Conservation (phyloP, 2,113 vertebrate species). For the Oncorhynchus mykiss region DNA sequence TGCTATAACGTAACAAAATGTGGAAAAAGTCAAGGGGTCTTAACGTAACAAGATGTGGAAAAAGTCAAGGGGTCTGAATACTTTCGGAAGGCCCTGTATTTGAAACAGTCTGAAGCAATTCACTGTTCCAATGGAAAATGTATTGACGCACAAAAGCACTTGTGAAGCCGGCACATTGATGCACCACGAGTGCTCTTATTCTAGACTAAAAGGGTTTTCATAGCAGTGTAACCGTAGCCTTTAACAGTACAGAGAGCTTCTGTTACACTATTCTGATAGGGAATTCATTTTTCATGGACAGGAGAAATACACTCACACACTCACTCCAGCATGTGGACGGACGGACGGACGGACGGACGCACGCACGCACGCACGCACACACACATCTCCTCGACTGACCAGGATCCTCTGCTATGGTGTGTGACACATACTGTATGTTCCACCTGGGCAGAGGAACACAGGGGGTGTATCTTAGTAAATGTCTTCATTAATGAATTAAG, state of each 20-base stretch:
- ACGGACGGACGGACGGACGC: too few species aligned
- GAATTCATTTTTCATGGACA: slow-evolving; percentile 17
- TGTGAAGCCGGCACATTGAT: neutral
- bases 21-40: too few species aligned
- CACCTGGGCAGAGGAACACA: slow-evolving; percentile 10
- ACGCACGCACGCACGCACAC: neutral
- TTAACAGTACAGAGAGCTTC: neutral
- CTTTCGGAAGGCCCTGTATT: neutral
- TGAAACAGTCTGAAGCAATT: neutral
- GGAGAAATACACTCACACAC: neutral
- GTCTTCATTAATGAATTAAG: slow-evolving; percentile 48
- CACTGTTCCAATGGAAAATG: neutral
- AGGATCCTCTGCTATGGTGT: neutral
- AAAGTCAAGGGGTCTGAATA: neutral
- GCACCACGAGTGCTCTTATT: neutral
- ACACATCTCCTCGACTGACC: neutral
- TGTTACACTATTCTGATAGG: neutral
- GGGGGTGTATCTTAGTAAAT: slow-evolving; percentile 41
- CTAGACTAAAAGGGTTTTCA: neutral
- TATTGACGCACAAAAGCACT: neutral
- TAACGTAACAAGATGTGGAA: too few species aligned
- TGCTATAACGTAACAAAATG: too few species aligned
- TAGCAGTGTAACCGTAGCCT: neutral
- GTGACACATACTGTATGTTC: neutral
- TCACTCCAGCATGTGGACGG: too few species aligned